Conservation (phyloP, 2,113 vertebrate species). For the Arothron firmamentum region DNA sequence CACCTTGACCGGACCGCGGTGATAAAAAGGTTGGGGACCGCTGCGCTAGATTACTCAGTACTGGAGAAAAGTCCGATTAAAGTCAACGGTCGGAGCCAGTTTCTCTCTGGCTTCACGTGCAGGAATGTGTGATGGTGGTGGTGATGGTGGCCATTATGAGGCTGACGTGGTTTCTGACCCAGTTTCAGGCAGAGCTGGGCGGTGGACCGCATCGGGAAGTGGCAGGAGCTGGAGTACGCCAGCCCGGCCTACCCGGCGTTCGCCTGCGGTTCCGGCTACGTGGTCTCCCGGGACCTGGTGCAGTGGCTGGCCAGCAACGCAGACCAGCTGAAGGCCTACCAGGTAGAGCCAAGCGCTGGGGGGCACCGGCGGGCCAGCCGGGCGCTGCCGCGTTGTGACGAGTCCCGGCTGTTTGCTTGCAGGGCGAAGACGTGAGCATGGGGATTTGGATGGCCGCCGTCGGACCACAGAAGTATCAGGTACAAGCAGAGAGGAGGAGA, state of each 20-base stretch:
- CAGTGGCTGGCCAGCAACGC: conserved; percentile 90
- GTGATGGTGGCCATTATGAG: conserved; percentile 14
- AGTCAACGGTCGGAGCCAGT: conserved; percentile 62
- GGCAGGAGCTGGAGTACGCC: conserved; percentile 95
- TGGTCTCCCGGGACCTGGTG: conserved; percentile 88
- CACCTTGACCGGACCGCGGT: too few relatives aligned
- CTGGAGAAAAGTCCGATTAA: too few relatives aligned
- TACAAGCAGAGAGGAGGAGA: conserved; percentile 32
- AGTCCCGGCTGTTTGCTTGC: conserved; percentile 22
- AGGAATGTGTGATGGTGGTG: neutral
- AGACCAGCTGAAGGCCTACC: conserved; percentile 87
- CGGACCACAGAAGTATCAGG: conserved; percentile 89
- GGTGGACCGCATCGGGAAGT: conserved; percentile 94
- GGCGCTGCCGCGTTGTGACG: neutral
- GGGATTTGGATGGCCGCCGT: conserved; percentile 99
- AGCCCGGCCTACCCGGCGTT: conserved; percentile 95
- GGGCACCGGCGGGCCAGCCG: too few relatives aligned
- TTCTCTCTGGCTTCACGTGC: neutral
- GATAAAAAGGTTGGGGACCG: too few relatives aligned
- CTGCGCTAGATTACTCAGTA: too few relatives aligned
- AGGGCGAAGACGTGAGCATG: conserved; percentile 99
- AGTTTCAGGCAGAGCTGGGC: conserved; percentile 99
- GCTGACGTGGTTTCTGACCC: conserved; percentile 45
- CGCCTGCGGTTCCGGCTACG: conserved; percentile 92
- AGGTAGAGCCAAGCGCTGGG: conserved; percentile 72